Base-by-base conservation (phyloP, 2,888 invertebrate genomes). In the Neria commutata region DNA sequence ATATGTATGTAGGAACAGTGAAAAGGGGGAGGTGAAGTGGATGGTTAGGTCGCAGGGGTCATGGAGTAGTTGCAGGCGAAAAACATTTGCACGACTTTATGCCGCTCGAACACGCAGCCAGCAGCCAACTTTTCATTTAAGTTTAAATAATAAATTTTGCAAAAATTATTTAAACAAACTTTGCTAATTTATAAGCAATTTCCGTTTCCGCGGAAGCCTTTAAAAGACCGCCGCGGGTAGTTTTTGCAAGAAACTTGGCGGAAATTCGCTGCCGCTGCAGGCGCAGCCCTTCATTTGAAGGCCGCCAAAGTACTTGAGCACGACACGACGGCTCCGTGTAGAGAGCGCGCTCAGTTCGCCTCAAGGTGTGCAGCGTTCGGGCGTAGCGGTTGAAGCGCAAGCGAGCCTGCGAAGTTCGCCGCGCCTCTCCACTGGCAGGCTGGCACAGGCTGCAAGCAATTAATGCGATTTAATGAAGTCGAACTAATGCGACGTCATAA, bases 111-210 rank as follows among this genome's bases (percentile, higher is more conserved):
- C 42, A 42, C 42, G 42, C 42, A 42, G 42, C 42, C 5, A n/a
- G n/a, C n/a, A n/a, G n/a, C n/a, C n/a, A n/a, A 42, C 19, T 42
- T 42, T 42, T 19, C 4, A 42, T 42, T 42, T 42, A 42, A 42
- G 42, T 42, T 42, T 42, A 21, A 8, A 8, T 42, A 42, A 42
- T 42, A 42, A 21, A 42, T 42, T 42, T 42, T 42, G n/a, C n/a
- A 17, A 42, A 42, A 19, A 19, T 42, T 42, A 42, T 21, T 42
- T 42, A 19, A 19, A 21, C 14, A 42, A 17, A 42, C 42, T 42
- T 42, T 42, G 42, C 6, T 17, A 42, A 42, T 19, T 19, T 42
- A 42, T 19, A 19, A 42, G 42, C 42, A 42, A 19, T 42, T 42
- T 42, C 21, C 42, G 21, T 42, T 42, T 42, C 42, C 42, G 17